Evolutionary conservation across 1,140 invertebrate species (phyloP), one percentile per base, ranked within the genome.

Genomic region (Drosophila parvula): DNA sequence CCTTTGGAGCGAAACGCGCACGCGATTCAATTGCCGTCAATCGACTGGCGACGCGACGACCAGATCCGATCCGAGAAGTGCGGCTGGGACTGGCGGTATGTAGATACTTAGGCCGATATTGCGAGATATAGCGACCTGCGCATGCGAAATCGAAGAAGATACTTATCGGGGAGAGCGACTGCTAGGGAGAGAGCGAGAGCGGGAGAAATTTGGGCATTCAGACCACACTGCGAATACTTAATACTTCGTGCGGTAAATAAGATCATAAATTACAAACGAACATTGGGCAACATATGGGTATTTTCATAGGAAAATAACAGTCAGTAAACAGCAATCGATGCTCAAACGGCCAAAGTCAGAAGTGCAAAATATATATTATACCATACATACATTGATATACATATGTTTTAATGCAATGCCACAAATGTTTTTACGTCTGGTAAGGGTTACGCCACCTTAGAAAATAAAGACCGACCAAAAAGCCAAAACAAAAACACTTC

Each of bases 1-100:
- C 57, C 45, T 69, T 50, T 74, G 36, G 27, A 86, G 84, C 77
- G 44, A 58, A 89, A 51, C 79, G 77, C 83, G 76, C 79, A 79
- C 79, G 71, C 82, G 71, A 70, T 88, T 79, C 76, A 77, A 82
- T 88, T 83, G 83, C 61, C 68, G 83, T 44, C 71, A 67, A 77
- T 61, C 83, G 77, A 88, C 83, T 88, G 68, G 65, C 74, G 60
- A 64, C 44, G 50, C 44, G 47, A 59, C 60, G 16, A 51, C 58
- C 62, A 51, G 64, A 81, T 86, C 69, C 70, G 58, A 85, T 41
- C 43, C 56, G 56, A 68, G 63, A 67, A 47, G 38, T 43, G 47
- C 56, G 57, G 50, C 56, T 78, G 51, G 62, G 58, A 45, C 36
- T 22, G 16, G 40, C 30, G 44, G 40, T 30, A 63, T 41, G 32